Percentiles rank a stretch among this genome's conserved stretches.
These are phyloP conservation scores for Eulemur macaco DNA, from an alignment of 2,113 vertebrate species.

Conservation along the genomic window DNA sequence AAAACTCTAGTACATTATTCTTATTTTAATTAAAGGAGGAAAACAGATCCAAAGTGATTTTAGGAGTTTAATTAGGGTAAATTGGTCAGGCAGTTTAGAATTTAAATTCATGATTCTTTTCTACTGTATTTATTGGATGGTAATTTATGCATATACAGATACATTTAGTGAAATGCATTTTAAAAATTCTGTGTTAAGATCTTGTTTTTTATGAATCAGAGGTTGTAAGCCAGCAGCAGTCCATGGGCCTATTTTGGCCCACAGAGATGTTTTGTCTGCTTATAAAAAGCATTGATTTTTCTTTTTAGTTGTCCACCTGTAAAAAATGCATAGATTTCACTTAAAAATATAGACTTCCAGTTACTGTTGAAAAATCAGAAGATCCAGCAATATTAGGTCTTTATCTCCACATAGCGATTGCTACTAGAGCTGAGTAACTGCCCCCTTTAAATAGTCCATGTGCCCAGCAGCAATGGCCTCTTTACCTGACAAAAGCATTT, in stretches of 20 bases:
- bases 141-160: background rate
- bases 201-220: constrained; percentile 25
- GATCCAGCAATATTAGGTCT: background rate
- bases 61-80: constrained; percentile 38
- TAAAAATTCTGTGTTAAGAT: background rate
- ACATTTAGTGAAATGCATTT: background rate
- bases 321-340: background rate
- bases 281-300: constrained; percentile 15
- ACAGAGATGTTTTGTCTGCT: constrained; percentile 15
- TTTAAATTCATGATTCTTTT: constrained; percentile 24
- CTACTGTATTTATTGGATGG: background rate
- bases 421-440: background rate
- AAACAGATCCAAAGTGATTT: background rate
- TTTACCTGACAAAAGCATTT: background rate
- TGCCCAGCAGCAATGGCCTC: background rate
- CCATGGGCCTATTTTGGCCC: background rate
- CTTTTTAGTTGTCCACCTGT: background rate
- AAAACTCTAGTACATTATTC: background rate
- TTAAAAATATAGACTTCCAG: background rate
- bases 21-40: constrained; percentile 50
- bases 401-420: background rate
- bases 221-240: background rate
- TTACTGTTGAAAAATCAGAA: background rate
- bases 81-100: background rate
- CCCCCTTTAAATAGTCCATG: background rate